Conservation (phyloP, 2,113 vertebrate genomes). For the Neofelis nebulosa region DNA sequence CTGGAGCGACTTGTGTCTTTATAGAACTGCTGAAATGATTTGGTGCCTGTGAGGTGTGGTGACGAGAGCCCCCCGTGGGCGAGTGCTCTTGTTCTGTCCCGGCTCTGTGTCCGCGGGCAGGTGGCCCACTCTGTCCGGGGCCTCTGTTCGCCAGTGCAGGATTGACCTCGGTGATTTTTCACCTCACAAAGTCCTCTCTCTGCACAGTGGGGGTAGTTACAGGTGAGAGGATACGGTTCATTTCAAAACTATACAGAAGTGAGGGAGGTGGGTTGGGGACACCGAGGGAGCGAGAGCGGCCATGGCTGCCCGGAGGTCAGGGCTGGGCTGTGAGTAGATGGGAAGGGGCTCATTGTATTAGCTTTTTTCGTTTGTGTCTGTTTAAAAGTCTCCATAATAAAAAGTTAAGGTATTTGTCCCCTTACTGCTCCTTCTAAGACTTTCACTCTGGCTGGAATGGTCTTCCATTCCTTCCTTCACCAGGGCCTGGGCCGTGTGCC, state of each 20-base stretch:
- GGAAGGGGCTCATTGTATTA: neutral
- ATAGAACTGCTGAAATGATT: neutral
- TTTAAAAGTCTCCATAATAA: neutral
- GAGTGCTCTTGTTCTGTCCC: neutral
- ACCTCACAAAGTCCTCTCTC: neutral
- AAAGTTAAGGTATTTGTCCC: neutral
- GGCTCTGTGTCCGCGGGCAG: neutral
- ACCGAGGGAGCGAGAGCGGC: fast-evolving
- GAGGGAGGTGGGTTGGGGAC: neutral
- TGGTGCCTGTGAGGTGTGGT: neutral
- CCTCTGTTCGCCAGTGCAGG: neutral
- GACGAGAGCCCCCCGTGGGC: neutral
- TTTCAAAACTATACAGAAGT: neutral
- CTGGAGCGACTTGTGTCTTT: neutral
- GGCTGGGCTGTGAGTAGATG: neutral
- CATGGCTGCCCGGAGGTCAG: neutral
- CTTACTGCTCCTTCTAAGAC: neutral
- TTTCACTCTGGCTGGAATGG: neutral
- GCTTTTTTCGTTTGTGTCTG: neutral
- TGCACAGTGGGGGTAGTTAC: neutral
- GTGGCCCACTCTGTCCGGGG: neutral
- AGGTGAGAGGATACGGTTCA: neutral
- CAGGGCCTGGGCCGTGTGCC: fast-evolving
- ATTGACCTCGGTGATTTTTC: neutral
- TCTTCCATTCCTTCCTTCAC: too few species aligned